Base-by-base conservation (phyloP, 2,888 invertebrate species). In the Nebria brevicollis region DNA sequence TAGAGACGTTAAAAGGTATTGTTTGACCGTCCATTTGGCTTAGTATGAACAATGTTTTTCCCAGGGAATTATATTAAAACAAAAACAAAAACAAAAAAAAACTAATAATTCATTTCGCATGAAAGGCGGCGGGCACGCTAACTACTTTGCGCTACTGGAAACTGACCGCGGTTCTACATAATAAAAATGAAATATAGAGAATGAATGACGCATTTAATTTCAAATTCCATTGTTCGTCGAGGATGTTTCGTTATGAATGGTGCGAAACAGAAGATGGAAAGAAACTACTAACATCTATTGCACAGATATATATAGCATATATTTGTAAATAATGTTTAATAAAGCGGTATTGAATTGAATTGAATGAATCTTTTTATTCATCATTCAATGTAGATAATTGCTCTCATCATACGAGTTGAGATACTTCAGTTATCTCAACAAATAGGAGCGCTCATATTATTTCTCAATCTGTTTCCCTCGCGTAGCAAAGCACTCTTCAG, bases 161-260 rank as follows among this genome's bases (percentile, higher is more conserved):
- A 79, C 79, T 79, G 79, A 79, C 79, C 79, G 79, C 79, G 68
- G 68, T 73, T 75, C 79, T 79, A 79, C 79, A 79, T 79, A 79
- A 79, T 79, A 79, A 79, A 79, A 79, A 79, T 79, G 79, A 79
- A 79, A 79, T 79, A 79, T 79, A 75, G 79, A 75, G 79, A 79
- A 79, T 70, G 79, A 79, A 79, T 79, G 79, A 79, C 79, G 79
- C 79, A 79, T 75, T 79, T 79, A 79, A 79, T 79, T 79, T 79
- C 75, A 75, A 75, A 79, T 74, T 34, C 79, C 74, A 75, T 79
- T 79, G 79, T 79, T 79, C 78, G 75, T 43, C 68, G 68, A 74
- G 79, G 75, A 79, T 34, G 34, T 34, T 34, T 34, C 5, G 34
- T 79, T 79, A 79, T 79, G 75, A 79, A 79, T 79, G 79, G 79